Conservation (phyloP, 2,888 invertebrate genomes). For the Gibbula magus region DNA sequence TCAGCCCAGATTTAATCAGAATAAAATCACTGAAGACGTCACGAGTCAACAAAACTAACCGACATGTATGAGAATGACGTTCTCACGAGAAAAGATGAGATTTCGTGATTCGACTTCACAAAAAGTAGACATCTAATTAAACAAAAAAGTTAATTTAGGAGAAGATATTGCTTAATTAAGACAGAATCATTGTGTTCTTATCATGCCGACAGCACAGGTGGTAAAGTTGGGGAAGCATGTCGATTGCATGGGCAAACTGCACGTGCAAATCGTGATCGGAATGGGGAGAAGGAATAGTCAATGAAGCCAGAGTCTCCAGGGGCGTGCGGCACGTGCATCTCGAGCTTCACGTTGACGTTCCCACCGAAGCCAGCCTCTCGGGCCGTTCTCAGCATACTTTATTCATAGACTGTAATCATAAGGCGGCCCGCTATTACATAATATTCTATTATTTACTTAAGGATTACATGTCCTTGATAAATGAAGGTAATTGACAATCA, state of each 20-base stretch:
- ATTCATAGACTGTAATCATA: neutral
- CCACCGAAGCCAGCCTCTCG: neutral
- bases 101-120: conserved; percentile 1
- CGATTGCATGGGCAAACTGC: neutral
- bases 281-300: neutral
- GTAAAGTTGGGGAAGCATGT: neutral
- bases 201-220: too few species aligned
- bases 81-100: neutral
- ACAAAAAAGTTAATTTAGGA: neutral
- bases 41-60: too few species aligned
- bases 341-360: neutral
- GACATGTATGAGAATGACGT: neutral
- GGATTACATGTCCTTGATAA: neutral
- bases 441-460: neutral
- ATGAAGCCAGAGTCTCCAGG: neutral
- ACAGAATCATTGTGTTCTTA: too few species aligned
- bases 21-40: too few species aligned
- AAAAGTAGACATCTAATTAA: conserved; percentile 13
- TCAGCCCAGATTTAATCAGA: too few species aligned
- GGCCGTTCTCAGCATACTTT: neutral
- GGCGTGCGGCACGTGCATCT: neutral
- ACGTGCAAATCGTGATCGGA: conserved; percentile 6
- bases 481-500: too few species aligned
- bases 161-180: neutral
- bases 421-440: neutral